phyloP scores from a whole-genome alignment of 2,797 vertebrate genomes.

The Onychomys arenicola region DNA sequence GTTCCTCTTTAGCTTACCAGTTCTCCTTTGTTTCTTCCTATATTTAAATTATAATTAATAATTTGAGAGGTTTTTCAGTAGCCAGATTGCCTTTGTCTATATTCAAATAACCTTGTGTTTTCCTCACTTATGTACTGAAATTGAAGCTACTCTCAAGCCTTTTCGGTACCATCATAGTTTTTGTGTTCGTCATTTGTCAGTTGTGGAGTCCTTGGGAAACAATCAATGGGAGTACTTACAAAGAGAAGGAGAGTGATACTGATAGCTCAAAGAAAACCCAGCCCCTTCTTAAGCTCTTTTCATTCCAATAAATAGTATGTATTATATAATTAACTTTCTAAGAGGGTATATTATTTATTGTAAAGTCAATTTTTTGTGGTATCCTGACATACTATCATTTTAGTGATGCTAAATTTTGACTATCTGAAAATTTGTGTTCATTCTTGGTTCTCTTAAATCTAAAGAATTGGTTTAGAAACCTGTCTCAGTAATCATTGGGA shows the following conservation, averaged over 20 bases:
- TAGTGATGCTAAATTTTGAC: conserved; percentile 55
- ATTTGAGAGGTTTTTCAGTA: conserved; percentile 27
- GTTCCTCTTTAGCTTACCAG: conserved; percentile 21
- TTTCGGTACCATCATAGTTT: conserved; percentile 45
- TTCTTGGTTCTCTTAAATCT: conserved; percentile 54
- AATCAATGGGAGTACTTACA: conserved; percentile 12
- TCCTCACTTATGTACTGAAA: not conserved
- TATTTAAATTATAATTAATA: conserved; percentile 56
- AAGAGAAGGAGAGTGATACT: conserved; percentile 25
- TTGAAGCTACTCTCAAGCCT: conserved; percentile 8
- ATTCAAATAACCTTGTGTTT: conserved; percentile 15
- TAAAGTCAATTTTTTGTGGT: not conserved
- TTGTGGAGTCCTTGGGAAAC: conserved; percentile 6
- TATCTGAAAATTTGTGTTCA: conserved; percentile 22
- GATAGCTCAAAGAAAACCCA: conserved; percentile 16
- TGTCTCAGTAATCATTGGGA: conserved; percentile 17
- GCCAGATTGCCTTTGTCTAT: not conserved
- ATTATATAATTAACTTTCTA: conserved; percentile 16
- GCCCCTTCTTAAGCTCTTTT: not conserved
- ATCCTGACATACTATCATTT: conserved; percentile 31
- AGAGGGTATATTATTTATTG: conserved; percentile 19
- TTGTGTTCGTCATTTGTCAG: not conserved
- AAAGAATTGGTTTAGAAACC: conserved; percentile 44
- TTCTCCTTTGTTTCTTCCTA: conserved; percentile 42
- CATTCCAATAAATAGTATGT: conserved; percentile 19